Base-by-base conservation (phyloP, 1,140 invertebrate species). In the Tetramorium alpestre region DNA sequence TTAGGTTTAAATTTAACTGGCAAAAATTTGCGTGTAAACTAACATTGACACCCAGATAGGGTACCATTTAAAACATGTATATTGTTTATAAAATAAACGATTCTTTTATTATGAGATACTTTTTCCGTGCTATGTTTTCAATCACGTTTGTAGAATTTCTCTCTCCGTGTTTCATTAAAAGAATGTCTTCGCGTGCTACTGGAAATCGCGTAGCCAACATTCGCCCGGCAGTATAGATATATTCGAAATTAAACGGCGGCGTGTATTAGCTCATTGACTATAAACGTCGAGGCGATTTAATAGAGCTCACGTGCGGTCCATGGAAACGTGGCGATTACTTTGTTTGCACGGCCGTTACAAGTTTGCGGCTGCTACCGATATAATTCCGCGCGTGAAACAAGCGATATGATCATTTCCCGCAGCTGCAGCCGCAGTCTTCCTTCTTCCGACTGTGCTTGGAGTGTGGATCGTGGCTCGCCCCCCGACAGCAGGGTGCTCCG, bases 261-360 rank as follows among this genome's bases (percentile, higher is more conserved):
- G 67, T 58, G 80, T 72, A 81, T 82, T 82, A 73, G 67, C 80
- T n/a, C 67, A 18, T 54, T 28, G 41, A n/a, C 22, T 51, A 25
- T 72, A 58, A 82, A 75, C 41, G 80, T 84, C 69, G 47, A 49
- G 41, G 67, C 80, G 67, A 82, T 85, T 85, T 85, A 76, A 65
- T 47, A 49, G 82, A 78, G 44, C 82, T 85, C 82, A 51, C 82
- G 73, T 64, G 47, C 82, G 73, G 44, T 33, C 41, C 58, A 25
- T 38, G 73, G 47, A 85, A 85, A 65, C 49, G 69, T 60, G 58
- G 47, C 58, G 73, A 77, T 85, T 78, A 64, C 58, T 65, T 75
- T 77, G 58, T 75, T 85, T 77, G 82, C 72, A n/a, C 69, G 47
- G 13, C 41, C 58, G 41, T 33, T 25, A 47, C 85, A 86, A 60